Conservation (phyloP, 2,113 vertebrate genomes). For the Gambusia holbrooki region DNA sequence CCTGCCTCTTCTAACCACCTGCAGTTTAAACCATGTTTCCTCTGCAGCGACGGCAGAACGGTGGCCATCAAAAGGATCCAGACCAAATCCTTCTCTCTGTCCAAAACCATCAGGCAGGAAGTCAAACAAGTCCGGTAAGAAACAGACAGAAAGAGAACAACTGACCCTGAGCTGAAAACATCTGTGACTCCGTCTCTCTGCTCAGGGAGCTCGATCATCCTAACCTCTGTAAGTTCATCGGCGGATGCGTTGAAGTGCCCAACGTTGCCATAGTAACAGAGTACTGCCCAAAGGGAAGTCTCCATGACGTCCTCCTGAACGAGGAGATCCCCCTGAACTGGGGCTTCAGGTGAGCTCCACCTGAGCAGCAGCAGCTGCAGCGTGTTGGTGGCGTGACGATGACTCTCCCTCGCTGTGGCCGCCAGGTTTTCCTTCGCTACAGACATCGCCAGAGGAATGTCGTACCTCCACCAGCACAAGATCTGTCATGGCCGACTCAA, state of each 20-base stretch:
- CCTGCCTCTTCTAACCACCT: too few species aligned
- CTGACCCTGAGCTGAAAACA: too few species aligned
- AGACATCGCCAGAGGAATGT: constrained; percentile 85
- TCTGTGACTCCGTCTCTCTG: neutral
- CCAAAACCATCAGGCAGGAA: constrained; percentile 85
- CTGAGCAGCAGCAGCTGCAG: neutral
- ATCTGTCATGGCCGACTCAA: constrained; percentile 84
- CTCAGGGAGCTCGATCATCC: constrained; percentile 88
- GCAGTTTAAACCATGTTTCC: neutral
- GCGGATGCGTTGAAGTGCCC: constrained; percentile 84
- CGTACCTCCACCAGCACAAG: constrained; percentile 85
- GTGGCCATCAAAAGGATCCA: constrained; percentile 87
- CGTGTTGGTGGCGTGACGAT: neutral
- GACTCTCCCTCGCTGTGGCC: neutral
- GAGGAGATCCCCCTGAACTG: constrained; percentile 88
- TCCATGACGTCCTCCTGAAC: constrained; percentile 83
- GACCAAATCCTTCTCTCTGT: constrained; percentile 82
- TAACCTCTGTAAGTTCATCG: constrained; percentile 88
- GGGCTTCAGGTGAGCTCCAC: constrained; percentile 82
- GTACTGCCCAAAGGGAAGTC: constrained; percentile 88
- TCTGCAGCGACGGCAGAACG: constrained; percentile 83
- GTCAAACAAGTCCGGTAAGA: constrained; percentile 87
- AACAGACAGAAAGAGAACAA: too few species aligned
- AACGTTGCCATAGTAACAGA: constrained; percentile 87
- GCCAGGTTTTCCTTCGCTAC: constrained; percentile 87